Conservation (phyloP, 2,113 vertebrate genomes). For the Mohoua ochrocephala region DNA sequence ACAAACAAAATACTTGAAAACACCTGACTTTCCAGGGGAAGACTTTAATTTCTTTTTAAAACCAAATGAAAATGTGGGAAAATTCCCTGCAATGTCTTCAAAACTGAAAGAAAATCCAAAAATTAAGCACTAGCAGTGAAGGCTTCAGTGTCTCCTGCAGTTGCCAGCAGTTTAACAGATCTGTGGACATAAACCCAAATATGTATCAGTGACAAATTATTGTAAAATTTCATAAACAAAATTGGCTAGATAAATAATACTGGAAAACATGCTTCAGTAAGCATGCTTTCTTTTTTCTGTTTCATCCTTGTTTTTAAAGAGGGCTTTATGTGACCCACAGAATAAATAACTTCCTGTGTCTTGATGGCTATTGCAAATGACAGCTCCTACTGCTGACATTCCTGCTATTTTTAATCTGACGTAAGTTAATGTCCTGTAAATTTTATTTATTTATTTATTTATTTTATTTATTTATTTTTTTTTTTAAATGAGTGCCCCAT, state of each 20-base stretch:
- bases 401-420: conserved; percentile 27
- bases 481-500: neutral
- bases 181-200: neutral
- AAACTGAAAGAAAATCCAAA: neutral
- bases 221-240: neutral
- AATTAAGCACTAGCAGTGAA: neutral
- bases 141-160: neutral
- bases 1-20: conserved; percentile 44
- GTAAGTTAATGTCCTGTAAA: neutral
- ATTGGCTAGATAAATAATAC: neutral
- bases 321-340: neutral
- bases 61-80: neutral
- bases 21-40: neutral
- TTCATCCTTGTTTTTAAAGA: conserved; percentile 15
- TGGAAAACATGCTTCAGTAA: neutral
- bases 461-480: neutral
- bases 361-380: conserved; percentile 29
- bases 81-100: neutral
- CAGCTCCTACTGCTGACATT: conserved; percentile 18
- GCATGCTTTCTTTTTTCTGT: neutral
- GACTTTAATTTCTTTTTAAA: conserved; percentile 4
- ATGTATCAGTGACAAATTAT: neutral
- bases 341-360: conserved; percentile 23
- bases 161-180: neutral
- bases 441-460: neutral